phyloP scores from a whole-genome alignment of 92 coral and sea anemone genomes.

The Porites lobata region DNA sequence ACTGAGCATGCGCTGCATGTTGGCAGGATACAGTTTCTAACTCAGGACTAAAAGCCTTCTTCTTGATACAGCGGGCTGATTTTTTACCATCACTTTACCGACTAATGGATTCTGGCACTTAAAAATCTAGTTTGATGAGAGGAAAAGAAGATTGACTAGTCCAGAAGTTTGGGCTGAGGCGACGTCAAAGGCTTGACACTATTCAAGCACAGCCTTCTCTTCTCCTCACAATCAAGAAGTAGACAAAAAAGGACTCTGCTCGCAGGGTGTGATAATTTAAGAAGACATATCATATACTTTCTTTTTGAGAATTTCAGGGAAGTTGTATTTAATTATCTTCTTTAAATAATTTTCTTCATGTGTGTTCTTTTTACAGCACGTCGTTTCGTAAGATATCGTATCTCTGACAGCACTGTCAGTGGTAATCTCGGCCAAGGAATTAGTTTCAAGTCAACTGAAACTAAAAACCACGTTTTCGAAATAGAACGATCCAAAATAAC shows the following conservation, averaged over 20 bases:
- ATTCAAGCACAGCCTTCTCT: no score
- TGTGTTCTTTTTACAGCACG: not conserved
- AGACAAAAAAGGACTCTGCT: no score
- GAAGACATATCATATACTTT: no score
- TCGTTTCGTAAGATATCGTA: not conserved
- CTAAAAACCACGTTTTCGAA: not conserved
- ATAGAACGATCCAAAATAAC: conserved; percentile 32
- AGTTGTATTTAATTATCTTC: no score
- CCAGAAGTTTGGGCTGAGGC: no score
- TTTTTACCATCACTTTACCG: not conserved
- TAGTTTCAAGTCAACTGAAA: conserved; percentile 16
- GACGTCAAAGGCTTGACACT: no score
- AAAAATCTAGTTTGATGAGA: not conserved
- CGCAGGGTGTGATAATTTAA: no score
- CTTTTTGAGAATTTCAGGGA: no score
- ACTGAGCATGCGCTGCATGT: no score
- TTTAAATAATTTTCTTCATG: no score
- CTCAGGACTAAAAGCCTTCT: conserved; percentile 5
- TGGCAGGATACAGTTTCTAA: not conserved
- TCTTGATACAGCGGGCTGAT: not conserved
- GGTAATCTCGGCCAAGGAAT: conserved; percentile 34
- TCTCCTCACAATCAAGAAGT: no score
- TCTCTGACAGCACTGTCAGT: conserved; percentile 24
- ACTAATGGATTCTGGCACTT: not conserved
- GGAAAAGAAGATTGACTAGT: no score